Evolutionary conservation across 2,113 vertebrate species (phyloP), one percentile per base, ranked within the genome.

Genomic region (Plecotus auritus): DNA sequence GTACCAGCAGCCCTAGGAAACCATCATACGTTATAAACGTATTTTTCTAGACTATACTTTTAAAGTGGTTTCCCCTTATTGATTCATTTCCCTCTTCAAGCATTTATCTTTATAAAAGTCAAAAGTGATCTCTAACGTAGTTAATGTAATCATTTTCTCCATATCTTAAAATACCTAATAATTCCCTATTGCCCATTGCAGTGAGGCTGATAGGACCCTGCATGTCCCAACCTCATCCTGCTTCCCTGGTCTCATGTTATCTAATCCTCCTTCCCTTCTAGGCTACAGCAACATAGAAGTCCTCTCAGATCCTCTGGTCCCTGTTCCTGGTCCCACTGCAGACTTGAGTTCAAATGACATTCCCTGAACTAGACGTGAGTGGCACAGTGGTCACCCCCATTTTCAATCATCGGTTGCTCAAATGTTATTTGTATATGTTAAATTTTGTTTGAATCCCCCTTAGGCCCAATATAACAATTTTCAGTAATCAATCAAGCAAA

Each of bases 401-500:
- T 47, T 86, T 7, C 7, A 22, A 35, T 49, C 28, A 28, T 14
- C 64, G 61, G 1, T 10, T 35, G 14, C 26, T 35, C 17, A 30
- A 37, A 7, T 51, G 28, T 30, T 83, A 83, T 93, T 78, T 90
- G 26, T 66, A 5, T 93, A 61, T 80, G 51, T n/a, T 94, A 17
- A 59, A 76, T 96, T 96, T 40, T 87, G 16, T 83, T 73, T 70
- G 64, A 91, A 83, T 74, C 10, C 49, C 56, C 56, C 59, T 56
- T 28, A 90, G 82, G 77, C 28, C 4, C 26, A 42, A 69, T 42
- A 35, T 61, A 16, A 73, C 76, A 92, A 90, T 8, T 20, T 67
- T 88, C 18, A 40, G 66, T 69, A 92, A 92, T 85, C 82, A 87
- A 88, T 93, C 59, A 97, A 96, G 32, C 18, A 90, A 95, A 66